These are phyloP conservation scores for Hycleus cichorii DNA, from an alignment of 1,140 invertebrate genomes.

Conservation along the genomic window DNA sequence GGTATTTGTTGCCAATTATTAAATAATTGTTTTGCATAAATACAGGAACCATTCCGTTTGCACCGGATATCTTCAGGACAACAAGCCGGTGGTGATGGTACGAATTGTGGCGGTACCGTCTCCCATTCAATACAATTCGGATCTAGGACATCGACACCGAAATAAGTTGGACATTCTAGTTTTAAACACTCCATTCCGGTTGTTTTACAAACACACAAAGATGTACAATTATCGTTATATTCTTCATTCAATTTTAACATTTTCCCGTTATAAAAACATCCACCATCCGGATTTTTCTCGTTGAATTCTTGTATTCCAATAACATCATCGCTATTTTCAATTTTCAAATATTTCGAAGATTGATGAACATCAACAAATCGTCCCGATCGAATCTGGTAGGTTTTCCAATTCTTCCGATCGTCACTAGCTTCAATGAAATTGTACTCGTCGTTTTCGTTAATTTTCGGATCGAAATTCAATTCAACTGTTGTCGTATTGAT, in stretches of 20 bases:
- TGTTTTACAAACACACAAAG: constrained; percentile 62
- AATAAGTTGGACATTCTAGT: constrained; percentile 73
- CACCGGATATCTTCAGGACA: constrained; percentile 72
- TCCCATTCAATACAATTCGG: constrained; percentile 80
- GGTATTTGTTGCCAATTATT: constrained; percentile 49
- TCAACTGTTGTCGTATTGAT: constrained; percentile 38
- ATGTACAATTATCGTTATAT: constrained; percentile 69
- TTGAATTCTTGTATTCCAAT: constrained; percentile 24
- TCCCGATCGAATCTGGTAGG: constrained; percentile 36
- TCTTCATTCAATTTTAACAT: constrained; percentile 44
- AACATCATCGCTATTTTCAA: constrained; percentile 33
- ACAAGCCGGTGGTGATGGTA: constrained; percentile 68
- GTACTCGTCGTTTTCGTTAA: constrained; percentile 30
- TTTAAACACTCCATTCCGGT: constrained; percentile 64
- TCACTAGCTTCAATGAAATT: constrained; percentile 38
- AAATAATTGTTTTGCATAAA: constrained; percentile 57
- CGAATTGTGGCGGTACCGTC: constrained; percentile 61
- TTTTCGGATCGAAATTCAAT: constrained; percentile 36
- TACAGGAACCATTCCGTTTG: constrained; percentile 69
- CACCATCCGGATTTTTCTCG: background rate
- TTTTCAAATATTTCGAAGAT: constrained; percentile 32
- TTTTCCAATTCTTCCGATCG: constrained; percentile 40
- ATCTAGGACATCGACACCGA: constrained; percentile 73
- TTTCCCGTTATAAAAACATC: constrained; percentile 52
- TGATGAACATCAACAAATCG: constrained; percentile 34